Base-by-base conservation (phyloP, 2,888 invertebrate species). In the Athetis lepigone region DNA sequence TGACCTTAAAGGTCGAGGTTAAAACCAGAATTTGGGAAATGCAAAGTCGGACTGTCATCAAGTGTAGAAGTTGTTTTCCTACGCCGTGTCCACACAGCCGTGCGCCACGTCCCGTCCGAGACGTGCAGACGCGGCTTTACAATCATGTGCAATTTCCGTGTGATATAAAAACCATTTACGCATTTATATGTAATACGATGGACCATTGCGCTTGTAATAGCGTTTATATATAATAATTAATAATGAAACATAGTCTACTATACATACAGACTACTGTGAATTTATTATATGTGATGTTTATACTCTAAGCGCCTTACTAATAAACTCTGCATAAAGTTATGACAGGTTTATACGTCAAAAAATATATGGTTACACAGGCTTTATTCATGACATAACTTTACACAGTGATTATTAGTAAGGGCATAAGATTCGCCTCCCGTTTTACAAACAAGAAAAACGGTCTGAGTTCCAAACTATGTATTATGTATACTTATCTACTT, bases 181-280 rank as follows among this genome's bases (percentile, higher is more conserved):
- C 23, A 33, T 50, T 47, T 39, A 59, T 45, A 42, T 33, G 6
- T 43, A 43, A 42, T 19, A 46, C 4, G 39, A 51, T 37, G 70
- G 61, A 69, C 75, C 70, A 69, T 65, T 19, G 47, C 70, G 61
- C 61, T 75, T 47, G 42, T 69, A 75, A 75, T 37, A 69, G 50
- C 60, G 61, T 8, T 9, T 39, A 49, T 43, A 23, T 67, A 49
- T 54, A 21, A 25, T 36, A 42, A 60, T 11, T 25, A 39, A 21
- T 71, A 43, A 49, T 49, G 2, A 50, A 39, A 55, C 29, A 16
- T 47, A 57, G 57, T 49, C 58, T 29, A 37, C 27, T 68, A 49
- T 74, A 74, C 21, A 43, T 21, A 36, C 6, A 19, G 66, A 18
- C 67, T 66, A 42, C 7, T 62, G 19, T 47, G 42, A 25, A 29